These are phyloP conservation scores for Mesorhabditis belari DNA, from an alignment of 2,888 invertebrate species.

Conservation along the genomic window DNA sequence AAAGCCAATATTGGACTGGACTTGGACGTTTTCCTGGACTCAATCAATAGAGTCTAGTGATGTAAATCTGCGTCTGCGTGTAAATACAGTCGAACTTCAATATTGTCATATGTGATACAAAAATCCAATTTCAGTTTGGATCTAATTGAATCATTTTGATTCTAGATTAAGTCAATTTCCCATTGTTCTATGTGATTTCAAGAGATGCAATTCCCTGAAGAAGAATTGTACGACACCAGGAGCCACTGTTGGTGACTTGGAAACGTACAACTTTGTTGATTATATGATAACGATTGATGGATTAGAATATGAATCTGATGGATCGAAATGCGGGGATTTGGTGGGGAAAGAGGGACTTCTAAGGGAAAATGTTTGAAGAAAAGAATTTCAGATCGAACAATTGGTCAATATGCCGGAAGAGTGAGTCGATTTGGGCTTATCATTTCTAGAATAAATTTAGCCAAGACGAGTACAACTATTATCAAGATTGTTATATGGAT, in stretches of 20 bases:
- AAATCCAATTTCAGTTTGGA: too few relatives aligned
- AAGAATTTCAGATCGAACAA: background rate
- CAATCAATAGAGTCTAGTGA: too few relatives aligned
- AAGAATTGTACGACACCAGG: background rate
- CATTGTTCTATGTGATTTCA: background rate
- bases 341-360: too few relatives aligned
- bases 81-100: too few relatives aligned
- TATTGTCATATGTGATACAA: too few relatives aligned
- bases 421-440: background rate
- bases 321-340: background rate
- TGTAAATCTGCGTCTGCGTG: too few relatives aligned
- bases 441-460: too few relatives aligned
- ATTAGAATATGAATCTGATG: background rate
- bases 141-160: too few relatives aligned
- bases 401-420: background rate
- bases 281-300: constrained; percentile 5
- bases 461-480: constrained; percentile 20
- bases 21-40: too few relatives aligned
- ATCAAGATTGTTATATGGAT: constrained; percentile 21
- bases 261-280: constrained; percentile 6
- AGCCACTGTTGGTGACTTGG: background rate
- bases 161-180: too few relatives aligned
- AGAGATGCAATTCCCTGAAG: background rate
- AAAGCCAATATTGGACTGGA: too few relatives aligned
- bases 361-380: too few relatives aligned